phyloP scores from a whole-genome alignment of 2,797 vertebrate genomes.

The Halcyon chelicuti region DNA sequence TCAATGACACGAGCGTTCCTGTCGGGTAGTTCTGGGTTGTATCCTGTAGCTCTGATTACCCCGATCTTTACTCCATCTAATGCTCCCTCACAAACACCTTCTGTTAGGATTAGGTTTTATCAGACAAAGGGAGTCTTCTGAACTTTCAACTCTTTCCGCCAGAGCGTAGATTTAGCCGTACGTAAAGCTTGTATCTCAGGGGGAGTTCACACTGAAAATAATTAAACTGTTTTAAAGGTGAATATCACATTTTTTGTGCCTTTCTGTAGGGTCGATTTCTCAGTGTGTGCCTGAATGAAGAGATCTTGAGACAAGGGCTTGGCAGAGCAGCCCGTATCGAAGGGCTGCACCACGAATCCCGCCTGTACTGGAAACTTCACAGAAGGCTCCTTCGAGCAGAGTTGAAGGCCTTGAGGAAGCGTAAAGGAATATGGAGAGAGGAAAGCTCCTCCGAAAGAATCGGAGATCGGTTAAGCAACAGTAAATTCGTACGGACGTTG shows the following conservation, averaged over 20 bases:
- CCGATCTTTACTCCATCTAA: background rate
- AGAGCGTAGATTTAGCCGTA: rapidly evolving
- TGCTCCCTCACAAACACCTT: background rate
- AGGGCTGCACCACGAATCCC: conserved; percentile 82
- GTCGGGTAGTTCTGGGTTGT: background rate
- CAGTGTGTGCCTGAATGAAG: conserved; percentile 87
- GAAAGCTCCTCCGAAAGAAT: conserved; percentile 80
- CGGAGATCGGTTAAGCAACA: conserved; percentile 39
- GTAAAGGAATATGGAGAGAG: conserved; percentile 90
- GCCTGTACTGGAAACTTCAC: conserved; percentile 87
- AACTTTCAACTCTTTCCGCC: background rate
- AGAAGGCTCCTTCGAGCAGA: conserved; percentile 89
- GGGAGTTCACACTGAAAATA: background rate
- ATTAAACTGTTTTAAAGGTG: background rate
- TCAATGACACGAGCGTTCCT: background rate
- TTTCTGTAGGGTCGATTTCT: conserved; percentile 80
- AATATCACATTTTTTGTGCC: background rate
- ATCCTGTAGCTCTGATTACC: background rate
- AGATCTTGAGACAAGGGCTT: conserved; percentile 87
- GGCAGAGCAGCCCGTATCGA: conserved; percentile 83
- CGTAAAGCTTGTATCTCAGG: background rate
- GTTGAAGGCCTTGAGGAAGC: conserved; percentile 86
- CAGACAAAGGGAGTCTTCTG: background rate
- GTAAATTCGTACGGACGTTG: conserved; percentile 54
- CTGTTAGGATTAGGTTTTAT: background rate